Base-by-base conservation (phyloP, 1,140 invertebrate genomes). In the Pseudomyrmex gracilis region DNA sequence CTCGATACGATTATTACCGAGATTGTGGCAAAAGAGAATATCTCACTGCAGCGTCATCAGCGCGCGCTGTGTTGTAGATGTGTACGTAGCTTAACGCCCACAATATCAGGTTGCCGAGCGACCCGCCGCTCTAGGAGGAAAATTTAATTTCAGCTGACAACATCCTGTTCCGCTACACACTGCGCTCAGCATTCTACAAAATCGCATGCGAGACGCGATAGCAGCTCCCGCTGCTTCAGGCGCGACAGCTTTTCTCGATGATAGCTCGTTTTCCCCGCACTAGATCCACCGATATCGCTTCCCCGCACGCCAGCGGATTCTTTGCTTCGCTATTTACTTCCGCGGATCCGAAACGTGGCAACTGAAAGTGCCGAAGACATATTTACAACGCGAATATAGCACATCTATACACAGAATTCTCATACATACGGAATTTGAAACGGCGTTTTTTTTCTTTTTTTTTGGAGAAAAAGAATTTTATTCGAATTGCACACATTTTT, bases 91-190 rank as follows among this genome's bases (percentile, higher is more conserved):
- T 89, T 89, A 88, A 89, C 87, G 87, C 84, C 84, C 86, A 88
- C 71, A 85, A 88, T 85, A 85, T 89, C 86, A 82, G 83, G 87
- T 89, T 89, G 86, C 87, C 47, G 86, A 73, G 87, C 87, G 87
- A 88, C 86, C 77, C 84, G 84, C 68, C 87, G 87, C 84, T 88
- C 87, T 78, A 77, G 73, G 83, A 88, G 87, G 87, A 89, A 89
- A 89, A 89, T 89, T 89, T 89, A 89, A 89, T 89, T 89, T 89
- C 86, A 88, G 87, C 87, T 89, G 87, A 89, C 87, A 89, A 89
- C 87, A 89, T 89, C 87, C 87, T 89, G 87, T 89, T 89, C 87
- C 87, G 87, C 63, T 85, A 78, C 87, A 89, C 86, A 85, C 84
- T 85, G 84, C 73, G 87, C 86, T 89, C 87, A 89, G 86, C 87